These are phyloP conservation scores for Drosophila melanogaster DNA, from an alignment of 1,140 invertebrate genomes.

Conservation along the genomic window Release_6_plus_ISO1_MT NT_033777.3:23715001-23715500, in stretches of 20 bases:
- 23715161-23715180: slow-evolving; percentile 38
- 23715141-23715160: slow-evolving; percentile 6
- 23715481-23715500: slow-evolving; percentile 80
- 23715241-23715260: slow-evolving; percentile 55
- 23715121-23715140: slow-evolving; percentile 6
- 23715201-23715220: slow-evolving; percentile 76
- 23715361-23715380: slow-evolving; percentile 82
- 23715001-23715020: slow-evolving; percentile 17
- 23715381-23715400: slow-evolving; percentile 81
- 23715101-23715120: background rate
- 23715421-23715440: slow-evolving; percentile 4
- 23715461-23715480: slow-evolving; percentile 75
- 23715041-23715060: slow-evolving; percentile 20
- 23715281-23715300: slow-evolving; percentile 80
- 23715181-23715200: slow-evolving; percentile 53
- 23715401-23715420: slow-evolving; percentile 61
- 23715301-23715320: slow-evolving; percentile 53
- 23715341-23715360: slow-evolving; percentile 84
- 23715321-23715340: slow-evolving; percentile 80
- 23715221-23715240: slow-evolving; percentile 62
- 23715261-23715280: slow-evolving; percentile 82
- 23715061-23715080: slow-evolving; percentile 21
- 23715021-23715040: slow-evolving; percentile 27
- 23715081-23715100: slow-evolving; percentile 4
- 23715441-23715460: slow-evolving; percentile 3